These are phyloP conservation scores for Bombus soroeensis DNA, from an alignment of 1,140 invertebrate species.

Conservation along the genomic window DNA sequence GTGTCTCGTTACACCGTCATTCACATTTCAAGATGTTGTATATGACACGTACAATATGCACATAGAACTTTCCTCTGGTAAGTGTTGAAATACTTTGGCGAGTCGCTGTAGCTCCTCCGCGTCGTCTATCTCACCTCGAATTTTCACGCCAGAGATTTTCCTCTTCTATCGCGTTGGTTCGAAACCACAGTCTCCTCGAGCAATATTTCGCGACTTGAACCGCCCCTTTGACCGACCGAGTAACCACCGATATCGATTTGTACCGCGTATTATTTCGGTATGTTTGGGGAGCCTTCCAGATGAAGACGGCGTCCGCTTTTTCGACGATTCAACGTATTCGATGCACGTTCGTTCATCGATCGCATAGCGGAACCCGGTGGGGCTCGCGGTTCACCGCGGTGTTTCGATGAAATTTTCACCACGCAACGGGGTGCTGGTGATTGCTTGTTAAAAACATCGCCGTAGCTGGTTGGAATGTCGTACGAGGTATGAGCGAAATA, in stretches of 20 bases:
- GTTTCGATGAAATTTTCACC: conserved; percentile 42
- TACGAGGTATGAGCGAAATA: background rate
- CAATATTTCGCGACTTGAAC: conserved; percentile 14
- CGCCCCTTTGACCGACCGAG: background rate
- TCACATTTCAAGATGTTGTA: background rate
- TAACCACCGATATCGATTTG: conserved; percentile 50
- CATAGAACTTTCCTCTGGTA: no score
- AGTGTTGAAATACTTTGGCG: no score
- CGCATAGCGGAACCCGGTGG: background rate
- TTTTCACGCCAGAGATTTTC: background rate
- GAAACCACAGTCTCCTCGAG: background rate
- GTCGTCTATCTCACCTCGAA: background rate
- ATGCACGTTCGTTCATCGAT: conserved; percentile 45
- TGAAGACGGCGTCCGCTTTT: conserved; percentile 32
- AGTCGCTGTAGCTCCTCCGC: background rate
- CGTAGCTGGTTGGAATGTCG: background rate
- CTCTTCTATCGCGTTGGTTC: background rate
- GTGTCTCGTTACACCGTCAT: no score
- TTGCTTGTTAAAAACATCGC: conserved; percentile 14
- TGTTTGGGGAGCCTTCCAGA: background rate
- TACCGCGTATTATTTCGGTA: conserved; percentile 48
- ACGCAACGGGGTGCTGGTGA: background rate
- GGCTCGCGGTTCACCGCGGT: background rate
- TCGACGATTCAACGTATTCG: conserved; percentile 45
- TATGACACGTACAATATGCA: no score